phyloP scores from a whole-genome alignment of 2,888 invertebrate species.

The Melanotus villosus region DNA sequence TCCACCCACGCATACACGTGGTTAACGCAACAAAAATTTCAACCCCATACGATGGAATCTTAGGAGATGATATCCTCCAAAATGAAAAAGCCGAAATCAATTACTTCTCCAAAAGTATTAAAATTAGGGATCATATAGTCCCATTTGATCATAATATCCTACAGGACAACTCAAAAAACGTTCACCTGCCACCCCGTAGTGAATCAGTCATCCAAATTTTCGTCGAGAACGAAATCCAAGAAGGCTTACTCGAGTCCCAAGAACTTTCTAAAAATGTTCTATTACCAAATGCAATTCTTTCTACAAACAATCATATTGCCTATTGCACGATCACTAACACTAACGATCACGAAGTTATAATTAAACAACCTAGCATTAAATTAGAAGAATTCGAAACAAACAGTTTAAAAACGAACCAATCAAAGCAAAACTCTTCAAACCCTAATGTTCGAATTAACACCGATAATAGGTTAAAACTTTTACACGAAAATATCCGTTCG shows the following conservation, averaged over 20 bases:
- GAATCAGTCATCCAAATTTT: background rate
- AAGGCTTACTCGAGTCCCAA: background rate
- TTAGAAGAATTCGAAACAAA: background rate
- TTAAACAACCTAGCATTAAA: background rate
- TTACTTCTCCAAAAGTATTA: background rate
- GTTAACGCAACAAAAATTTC: background rate
- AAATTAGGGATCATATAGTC: background rate
- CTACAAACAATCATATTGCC: background rate
- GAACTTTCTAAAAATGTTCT: background rate
- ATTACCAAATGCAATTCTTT: background rate
- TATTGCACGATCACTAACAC: background rate
- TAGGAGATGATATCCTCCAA: background rate
- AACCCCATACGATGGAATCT: background rate
- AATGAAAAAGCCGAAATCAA: background rate
- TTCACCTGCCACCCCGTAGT: background rate
- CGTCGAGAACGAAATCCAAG: background rate
- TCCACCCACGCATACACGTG: background rate
- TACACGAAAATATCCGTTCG: background rate
- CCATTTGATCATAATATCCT: background rate
- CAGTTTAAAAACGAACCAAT: too few species aligned
- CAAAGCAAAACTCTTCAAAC: too few species aligned
- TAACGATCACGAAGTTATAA: background rate
- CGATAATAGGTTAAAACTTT: too few species aligned
- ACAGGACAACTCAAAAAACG: background rate
- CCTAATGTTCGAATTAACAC: too few species aligned